These are phyloP conservation scores for Rhyacichthys aspro DNA, from an alignment of 2,797 vertebrate species.

Conservation along the genomic window DNA sequence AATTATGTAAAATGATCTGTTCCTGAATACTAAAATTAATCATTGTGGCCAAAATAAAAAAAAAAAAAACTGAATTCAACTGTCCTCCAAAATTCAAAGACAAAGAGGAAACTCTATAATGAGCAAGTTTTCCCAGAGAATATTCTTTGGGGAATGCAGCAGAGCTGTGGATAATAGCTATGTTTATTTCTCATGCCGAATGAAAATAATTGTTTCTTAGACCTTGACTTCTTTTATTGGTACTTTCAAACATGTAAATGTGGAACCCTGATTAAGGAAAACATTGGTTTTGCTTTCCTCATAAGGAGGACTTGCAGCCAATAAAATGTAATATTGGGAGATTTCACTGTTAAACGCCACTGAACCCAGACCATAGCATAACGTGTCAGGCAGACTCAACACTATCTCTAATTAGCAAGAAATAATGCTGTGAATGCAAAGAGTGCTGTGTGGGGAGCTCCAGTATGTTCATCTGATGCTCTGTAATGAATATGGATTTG, in stretches of 20 bases:
- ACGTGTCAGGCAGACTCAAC: conserved; percentile 6
- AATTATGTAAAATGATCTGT: neutral
- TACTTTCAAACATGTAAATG: conserved; percentile 50
- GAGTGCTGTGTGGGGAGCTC: conserved; percentile 1
- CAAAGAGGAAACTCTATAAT: conserved; percentile 57
- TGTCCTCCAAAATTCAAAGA: conserved; percentile 65
- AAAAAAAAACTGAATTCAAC: conserved; percentile 38
- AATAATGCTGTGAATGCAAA: conserved; percentile 5
- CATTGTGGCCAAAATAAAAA: conserved; percentile 22
- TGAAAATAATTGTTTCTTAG: conserved; percentile 64
- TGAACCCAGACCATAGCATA: conserved; percentile 9
- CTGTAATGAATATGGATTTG: conserved; percentile 6
- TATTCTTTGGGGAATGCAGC: conserved; percentile 46
- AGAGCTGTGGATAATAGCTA: conserved; percentile 20
- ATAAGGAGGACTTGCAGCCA: conserved; percentile 17
- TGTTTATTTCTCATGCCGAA: conserved; percentile 52
- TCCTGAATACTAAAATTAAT: conserved; percentile 20
- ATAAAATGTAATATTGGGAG: conserved; percentile 22
- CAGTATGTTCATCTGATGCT: conserved; percentile 1
- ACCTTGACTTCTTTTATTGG: conserved; percentile 64
- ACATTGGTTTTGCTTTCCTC: conserved; percentile 36
- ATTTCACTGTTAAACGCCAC: conserved; percentile 21
- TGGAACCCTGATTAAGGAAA: conserved; percentile 37
- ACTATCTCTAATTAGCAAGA: conserved; percentile 49
- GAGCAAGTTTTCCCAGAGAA: conserved; percentile 49